Evolutionary conservation across 2,888 invertebrate genomes (phyloP), one percentile per base, ranked within the genome.

Genomic region (Brenthis hecate): DNA sequence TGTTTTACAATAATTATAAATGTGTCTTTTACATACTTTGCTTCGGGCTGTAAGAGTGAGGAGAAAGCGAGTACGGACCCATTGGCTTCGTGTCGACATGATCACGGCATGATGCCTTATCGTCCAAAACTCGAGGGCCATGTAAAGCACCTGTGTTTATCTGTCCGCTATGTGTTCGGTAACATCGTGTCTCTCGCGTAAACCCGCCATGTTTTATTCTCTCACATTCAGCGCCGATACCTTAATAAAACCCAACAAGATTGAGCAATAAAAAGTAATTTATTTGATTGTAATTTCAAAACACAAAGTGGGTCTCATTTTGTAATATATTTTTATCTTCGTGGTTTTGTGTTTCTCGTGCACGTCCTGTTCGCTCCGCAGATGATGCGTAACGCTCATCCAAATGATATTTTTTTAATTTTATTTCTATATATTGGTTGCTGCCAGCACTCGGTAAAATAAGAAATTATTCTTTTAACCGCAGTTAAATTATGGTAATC

Each of bases 201-300:
- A 90, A 87, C 87, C 85, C 86, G 85, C 89, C 89, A 88, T 92
- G 90, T 91, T 91, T 91, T 88, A 91, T 91, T 85, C 86, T 84
- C 86, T 86, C 85, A 82, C 85, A 85, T 86, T 87, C 88, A 89
- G 87, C 84, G 86, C 88, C 91, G 91, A 89, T 91, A 92, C 92
- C 92, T 91, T 91, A 91, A 92, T 92, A 92, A 92, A 92, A 92
- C 83, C 89, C 89, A 92, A 92, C 92, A 84, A 91, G 91, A 92
- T 92, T 92, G 92, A 92, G 92, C 90, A 92, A 92, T 92, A 92
- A 92, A 92, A 92, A 83, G 91, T 92, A 92, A 92, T 92, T 92
- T 92, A 92, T 92, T 90, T 89, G 91, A 92, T 91, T 92, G 92
- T 92, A 91, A 92, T 92, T 92, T 91, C 90, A 91, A 91, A 92